A percentile compares a stretch with the other conserved stretches of the same genome.
Evolutionary conservation across 2,113 vertebrate genomes (phyloP).

Genomic region (Chionomys nivalis): DNA sequence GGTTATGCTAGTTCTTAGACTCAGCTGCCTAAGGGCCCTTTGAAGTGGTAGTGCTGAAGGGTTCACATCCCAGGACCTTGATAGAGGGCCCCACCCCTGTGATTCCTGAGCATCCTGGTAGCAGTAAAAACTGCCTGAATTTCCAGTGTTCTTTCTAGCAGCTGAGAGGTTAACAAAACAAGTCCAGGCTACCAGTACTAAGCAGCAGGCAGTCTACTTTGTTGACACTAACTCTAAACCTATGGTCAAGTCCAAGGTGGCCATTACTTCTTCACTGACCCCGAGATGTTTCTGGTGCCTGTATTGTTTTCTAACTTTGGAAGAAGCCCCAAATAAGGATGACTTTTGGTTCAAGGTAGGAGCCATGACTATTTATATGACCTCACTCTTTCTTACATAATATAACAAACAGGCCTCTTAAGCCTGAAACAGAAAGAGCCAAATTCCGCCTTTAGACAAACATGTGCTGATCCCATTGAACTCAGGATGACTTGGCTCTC

Average conservation of each 20-base stretch:
- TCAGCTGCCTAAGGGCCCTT: slow-evolving; percentile 34
- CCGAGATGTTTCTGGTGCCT: neutral
- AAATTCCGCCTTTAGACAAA: slow-evolving; percentile 26
- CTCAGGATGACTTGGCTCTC: neutral
- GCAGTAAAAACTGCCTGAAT: neutral
- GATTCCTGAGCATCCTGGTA: neutral
- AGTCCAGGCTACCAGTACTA: neutral
- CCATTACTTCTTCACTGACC: neutral
- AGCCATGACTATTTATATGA: slow-evolving; percentile 51
- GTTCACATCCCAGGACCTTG: neutral
- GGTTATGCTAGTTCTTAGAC: neutral
- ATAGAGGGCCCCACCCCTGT: neutral
- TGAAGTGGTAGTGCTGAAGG: neutral
- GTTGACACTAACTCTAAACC: neutral
- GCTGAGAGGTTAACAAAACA: slow-evolving; percentile 37
- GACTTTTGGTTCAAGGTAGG: slow-evolving; percentile 58
- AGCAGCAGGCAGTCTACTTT: slow-evolving; percentile 20
- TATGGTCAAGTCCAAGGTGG: fast-evolving
- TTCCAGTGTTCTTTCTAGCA: slow-evolving; percentile 9
- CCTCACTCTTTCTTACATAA: slow-evolving; percentile 61
- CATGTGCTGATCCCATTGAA: slow-evolving; percentile 17
- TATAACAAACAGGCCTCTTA: slow-evolving; percentile 45
- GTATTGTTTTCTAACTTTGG: slow-evolving; percentile 61
- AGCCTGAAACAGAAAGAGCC: slow-evolving; percentile 11
- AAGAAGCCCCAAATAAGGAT: slow-evolving; percentile 69